Evolutionary conservation across 92 coral and sea anemone species (phyloP), one percentile per base, ranked within the genome.

Genomic region (Ricordea florida): DNA sequence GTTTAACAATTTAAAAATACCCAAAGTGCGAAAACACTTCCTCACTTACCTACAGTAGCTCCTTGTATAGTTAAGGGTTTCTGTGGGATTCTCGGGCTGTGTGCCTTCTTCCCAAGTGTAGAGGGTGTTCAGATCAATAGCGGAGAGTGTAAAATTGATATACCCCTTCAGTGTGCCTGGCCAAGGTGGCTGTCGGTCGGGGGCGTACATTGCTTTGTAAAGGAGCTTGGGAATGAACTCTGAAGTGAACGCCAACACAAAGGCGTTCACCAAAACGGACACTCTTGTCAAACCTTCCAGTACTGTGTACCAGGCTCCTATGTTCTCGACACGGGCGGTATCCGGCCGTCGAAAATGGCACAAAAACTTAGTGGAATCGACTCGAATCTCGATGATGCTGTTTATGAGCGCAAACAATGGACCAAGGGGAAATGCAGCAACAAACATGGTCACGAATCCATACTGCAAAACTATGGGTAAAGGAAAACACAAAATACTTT

Each of bases 361-460:
- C 42, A 94, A 85, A 58, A 94, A 94, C 82, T 94, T 94, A 66
- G 92, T 87, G 35, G 98, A 97, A 80, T 94, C 98, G 15, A 94
- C 94, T 26, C 98, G 88, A 26, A 94, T 85, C 55, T 94, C 94
- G 4, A 74, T 37, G 57, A 94, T 36, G 36, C 86, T 87, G 61
- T 93, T 94, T 52, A 89, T 51, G 38, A 94, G 86, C 3, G 98
- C 97, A 38, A 94, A 92, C 48, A 92, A 62, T 15, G 98, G 98
- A 30, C 94, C 97, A 29, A 94, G 84, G 1, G 98, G 97, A 67
- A 94, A 92, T 6, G 97, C 97, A 10, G 98, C 87, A 3, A 94
- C 94, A 51, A 94, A 94, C 98, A 94, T 94, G 38, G 93, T 94
- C 33, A 94, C 93, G 57, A 94, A 94, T 35, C 98, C 98, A 20